phyloP scores from a whole-genome alignment of 2,113 vertebrate species.

The Rhinoptilus africanus region DNA sequence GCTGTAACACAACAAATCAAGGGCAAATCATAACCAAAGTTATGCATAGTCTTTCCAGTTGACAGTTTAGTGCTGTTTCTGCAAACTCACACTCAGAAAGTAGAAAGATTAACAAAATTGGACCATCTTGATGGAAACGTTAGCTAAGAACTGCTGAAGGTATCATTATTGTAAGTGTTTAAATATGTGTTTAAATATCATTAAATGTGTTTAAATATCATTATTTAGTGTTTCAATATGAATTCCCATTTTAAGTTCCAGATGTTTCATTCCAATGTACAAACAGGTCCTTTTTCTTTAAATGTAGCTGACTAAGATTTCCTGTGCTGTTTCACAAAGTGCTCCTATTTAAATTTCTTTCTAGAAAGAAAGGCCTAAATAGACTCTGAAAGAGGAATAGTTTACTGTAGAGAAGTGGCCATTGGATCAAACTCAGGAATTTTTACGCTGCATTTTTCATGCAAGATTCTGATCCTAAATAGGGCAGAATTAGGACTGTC shows the following conservation, averaged over 20 bases:
- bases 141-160: neutral
- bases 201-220: neutral
- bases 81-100: neutral
- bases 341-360: neutral
- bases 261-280: neutral
- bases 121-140: neutral
- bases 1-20: neutral
- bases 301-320: neutral
- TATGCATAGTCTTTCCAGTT: neutral
- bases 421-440: neutral
- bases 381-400: neutral
- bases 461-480: neutral
- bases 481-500: neutral
- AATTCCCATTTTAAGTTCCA: neutral
- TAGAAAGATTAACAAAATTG: neutral
- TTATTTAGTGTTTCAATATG: neutral
- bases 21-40: neutral
- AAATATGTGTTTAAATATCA: neutral
- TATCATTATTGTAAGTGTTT: neutral
- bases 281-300: neutral
- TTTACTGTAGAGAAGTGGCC: neutral
- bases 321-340: neutral
- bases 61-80: neutral
- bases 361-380: neutral
- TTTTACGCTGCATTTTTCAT: neutral